These are phyloP conservation scores for Porites australiensis DNA, from an alignment of 64 coral and sea anemone species.

Conservation along the genomic window DNA sequence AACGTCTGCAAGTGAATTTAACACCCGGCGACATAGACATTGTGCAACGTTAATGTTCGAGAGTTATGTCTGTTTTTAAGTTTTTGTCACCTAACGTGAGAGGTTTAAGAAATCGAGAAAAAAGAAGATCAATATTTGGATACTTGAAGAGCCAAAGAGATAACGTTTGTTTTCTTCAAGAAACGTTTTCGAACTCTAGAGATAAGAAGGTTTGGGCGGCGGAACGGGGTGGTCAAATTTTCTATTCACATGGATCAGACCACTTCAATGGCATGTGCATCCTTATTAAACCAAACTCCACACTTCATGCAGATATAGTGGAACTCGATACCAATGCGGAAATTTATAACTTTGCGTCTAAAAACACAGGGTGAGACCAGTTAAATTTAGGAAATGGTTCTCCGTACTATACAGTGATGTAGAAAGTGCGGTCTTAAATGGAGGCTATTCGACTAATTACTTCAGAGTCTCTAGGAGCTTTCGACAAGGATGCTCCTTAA, in stretches of 20 bases:
- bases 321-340: neutral
- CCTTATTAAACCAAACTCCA: neutral
- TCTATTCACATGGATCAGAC: neutral
- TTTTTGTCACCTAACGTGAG: neutral
- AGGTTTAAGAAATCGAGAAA: neutral
- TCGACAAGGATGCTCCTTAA: no score
- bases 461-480: no score
- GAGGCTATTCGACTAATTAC: neutral
- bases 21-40: neutral
- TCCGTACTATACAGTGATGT: no score
- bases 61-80: neutral
- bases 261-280: neutral
- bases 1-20: neutral
- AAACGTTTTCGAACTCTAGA: neutral
- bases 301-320: neutral
- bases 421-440: no score
- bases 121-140: neutral
- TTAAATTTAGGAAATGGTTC: no score
- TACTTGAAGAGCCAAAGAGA: neutral
- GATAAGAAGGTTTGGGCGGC: neutral
- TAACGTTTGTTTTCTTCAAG: neutral
- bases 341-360: neutral
- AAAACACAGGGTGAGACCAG: neutral
- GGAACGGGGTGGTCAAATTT: neutral
- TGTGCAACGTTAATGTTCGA: neutral